Conservation (phyloP, 2,113 vertebrate genomes). For the Cyanistes caeruleus region DNA sequence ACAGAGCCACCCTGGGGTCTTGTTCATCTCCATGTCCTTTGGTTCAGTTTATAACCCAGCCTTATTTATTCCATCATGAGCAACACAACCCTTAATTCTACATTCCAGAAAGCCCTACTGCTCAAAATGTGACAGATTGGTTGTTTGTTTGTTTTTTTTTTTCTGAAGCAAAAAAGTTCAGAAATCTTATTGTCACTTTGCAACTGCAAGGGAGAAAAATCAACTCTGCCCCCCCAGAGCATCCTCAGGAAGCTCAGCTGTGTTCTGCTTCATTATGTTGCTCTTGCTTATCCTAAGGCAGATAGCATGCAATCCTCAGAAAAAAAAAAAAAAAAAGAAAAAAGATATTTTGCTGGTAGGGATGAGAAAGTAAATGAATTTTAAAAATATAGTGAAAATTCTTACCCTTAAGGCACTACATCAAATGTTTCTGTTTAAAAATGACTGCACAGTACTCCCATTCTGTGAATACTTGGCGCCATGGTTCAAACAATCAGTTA, state of each 20-base stretch:
- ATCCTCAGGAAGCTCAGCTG: slow-evolving; percentile 6
- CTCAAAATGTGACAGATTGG: not conserved
- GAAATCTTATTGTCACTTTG: not conserved
- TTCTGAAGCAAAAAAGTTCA: not conserved
- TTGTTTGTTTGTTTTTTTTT: no score
- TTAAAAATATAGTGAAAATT: slow-evolving; percentile 32
- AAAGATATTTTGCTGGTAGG: slow-evolving; percentile 23
- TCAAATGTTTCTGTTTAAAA: slow-evolving; percentile 46
- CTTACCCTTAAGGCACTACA: slow-evolving; percentile 23
- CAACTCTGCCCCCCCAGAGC: not conserved
- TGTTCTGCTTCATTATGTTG: slow-evolving; percentile 49
- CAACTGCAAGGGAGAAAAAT: not conserved
- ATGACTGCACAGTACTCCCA: slow-evolving; percentile 28
- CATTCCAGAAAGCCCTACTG: not conserved
- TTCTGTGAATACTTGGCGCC: not conserved
- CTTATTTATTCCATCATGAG: not conserved
- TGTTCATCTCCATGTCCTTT: not conserved
- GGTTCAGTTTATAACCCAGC: not conserved
- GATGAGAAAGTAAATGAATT: slow-evolving; percentile 44
- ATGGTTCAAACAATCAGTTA: slow-evolving; percentile 33
- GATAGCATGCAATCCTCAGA: not conserved
- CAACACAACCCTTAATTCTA: not conserved
- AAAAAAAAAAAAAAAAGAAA: not conserved
- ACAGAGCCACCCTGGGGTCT: not conserved
- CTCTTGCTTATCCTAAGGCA: slow-evolving; percentile 29